phyloP scores from a whole-genome alignment of 2,113 vertebrate genomes.

The Terrapene triunguis region DNA sequence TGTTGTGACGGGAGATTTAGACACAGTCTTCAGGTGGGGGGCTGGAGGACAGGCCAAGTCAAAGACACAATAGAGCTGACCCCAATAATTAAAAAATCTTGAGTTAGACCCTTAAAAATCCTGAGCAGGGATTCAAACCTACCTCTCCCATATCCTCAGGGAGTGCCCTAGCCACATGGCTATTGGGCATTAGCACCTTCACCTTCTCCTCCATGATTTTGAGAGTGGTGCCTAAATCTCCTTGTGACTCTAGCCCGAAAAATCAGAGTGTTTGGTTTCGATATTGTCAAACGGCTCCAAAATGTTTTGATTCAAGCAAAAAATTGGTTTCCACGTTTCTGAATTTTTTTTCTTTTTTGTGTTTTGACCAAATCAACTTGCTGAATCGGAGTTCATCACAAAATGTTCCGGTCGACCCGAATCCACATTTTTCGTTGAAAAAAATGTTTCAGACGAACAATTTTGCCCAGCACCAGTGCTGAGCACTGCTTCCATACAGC shows the following conservation, averaged over 20 bases:
- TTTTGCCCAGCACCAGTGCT: neutral
- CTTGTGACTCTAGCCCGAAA: neutral
- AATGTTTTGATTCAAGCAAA: neutral
- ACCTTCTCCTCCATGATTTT: neutral
- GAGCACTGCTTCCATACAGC: neutral
- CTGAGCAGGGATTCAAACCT: neutral
- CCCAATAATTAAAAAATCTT: neutral
- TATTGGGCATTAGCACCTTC: neutral
- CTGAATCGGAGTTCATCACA: no score
- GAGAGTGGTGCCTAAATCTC: neutral
- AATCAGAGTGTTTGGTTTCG: neutral
- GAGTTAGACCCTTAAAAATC: neutral
- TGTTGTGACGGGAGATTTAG: neutral
- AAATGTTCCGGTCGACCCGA: neutral
- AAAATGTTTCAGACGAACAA: no score
- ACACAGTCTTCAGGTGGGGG: neutral
- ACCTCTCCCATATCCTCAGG: neutral
- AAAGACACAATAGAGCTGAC: neutral
- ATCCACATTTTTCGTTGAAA: neutral
- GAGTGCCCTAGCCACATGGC: neutral
- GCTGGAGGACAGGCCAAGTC: neutral
- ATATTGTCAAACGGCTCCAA: no score
- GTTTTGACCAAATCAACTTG: neutral
- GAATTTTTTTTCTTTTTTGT: neutral
- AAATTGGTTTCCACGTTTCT: neutral